Evolutionary conservation across 2,113 vertebrate species (phyloP).

Genomic region (Equus przewalskii): DNA sequence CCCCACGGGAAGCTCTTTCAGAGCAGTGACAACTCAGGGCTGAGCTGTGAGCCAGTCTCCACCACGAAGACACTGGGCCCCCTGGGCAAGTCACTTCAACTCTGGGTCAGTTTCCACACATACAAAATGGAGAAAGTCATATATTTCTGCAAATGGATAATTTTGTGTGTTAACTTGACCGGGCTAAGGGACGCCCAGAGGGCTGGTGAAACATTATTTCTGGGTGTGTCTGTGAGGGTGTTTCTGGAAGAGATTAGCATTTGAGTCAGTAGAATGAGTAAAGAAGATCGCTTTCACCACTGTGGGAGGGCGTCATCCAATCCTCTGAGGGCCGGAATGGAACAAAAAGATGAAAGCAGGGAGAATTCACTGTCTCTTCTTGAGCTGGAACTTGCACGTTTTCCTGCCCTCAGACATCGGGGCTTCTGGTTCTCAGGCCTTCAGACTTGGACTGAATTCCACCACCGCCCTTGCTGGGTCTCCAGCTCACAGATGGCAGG

Average conservation of each 20-base stretch:
- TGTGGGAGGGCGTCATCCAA: rapidly evolving
- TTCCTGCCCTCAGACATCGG: too few relatives aligned
- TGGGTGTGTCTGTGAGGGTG: background rate
- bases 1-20: background rate
- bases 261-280: background rate
- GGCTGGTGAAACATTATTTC: background rate
- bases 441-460: background rate
- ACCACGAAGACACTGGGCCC: background rate
- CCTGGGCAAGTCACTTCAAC: background rate
- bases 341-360: background rate
- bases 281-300: background rate
- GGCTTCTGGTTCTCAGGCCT: background rate
- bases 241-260: background rate
- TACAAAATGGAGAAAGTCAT: background rate
- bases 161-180: background rate
- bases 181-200: background rate
- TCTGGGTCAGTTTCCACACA: background rate
- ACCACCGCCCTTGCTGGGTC: background rate
- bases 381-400: background rate
- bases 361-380: background rate
- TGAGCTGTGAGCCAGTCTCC: background rate
- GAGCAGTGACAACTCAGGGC: background rate
- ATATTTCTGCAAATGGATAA: background rate
- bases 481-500: background rate
- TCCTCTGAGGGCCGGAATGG: background rate